Evolutionary conservation across 2,113 vertebrate genomes (phyloP).

Genomic region (Onychorhynchus coronatus): DNA sequence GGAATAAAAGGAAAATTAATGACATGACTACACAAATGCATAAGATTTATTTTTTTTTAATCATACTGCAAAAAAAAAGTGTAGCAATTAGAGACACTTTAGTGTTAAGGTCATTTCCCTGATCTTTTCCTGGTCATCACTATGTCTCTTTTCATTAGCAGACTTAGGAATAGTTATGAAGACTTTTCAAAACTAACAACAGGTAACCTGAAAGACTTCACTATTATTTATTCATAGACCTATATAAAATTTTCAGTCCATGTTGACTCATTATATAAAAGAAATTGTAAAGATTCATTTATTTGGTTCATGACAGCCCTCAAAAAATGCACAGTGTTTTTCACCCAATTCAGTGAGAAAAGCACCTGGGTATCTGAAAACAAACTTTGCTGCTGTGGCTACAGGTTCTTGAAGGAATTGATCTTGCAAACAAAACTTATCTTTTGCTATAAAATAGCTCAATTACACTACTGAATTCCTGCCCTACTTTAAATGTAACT

Average conservation of each 20-base stretch:
- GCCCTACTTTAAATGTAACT: not conserved
- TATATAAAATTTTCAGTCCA: not conserved
- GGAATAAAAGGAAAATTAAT: not conserved
- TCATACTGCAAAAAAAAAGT: not conserved
- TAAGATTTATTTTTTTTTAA: not conserved
- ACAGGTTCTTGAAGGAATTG: not conserved
- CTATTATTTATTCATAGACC: not conserved
- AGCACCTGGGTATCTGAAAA: not conserved
- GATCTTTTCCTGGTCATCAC: not conserved
- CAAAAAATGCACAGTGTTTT: not conserved
- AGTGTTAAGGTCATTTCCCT: not conserved
- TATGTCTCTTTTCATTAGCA: not conserved
- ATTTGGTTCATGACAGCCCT: not conserved
- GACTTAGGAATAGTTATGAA: not conserved
- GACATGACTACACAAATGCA: not conserved
- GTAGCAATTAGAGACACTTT: not conserved
- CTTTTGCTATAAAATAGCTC: not conserved
- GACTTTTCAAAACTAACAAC: not conserved
- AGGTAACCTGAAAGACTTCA: not conserved
- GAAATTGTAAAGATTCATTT: not conserved
- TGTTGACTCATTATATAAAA: not conserved
- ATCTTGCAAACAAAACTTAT: not conserved
- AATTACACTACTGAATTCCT: not conserved
- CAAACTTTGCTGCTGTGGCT: not conserved
- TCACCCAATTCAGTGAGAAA: not conserved